Evolutionary conservation across 2,113 vertebrate genomes (phyloP).

Genomic region (Nymphicus hollandicus): DNA sequence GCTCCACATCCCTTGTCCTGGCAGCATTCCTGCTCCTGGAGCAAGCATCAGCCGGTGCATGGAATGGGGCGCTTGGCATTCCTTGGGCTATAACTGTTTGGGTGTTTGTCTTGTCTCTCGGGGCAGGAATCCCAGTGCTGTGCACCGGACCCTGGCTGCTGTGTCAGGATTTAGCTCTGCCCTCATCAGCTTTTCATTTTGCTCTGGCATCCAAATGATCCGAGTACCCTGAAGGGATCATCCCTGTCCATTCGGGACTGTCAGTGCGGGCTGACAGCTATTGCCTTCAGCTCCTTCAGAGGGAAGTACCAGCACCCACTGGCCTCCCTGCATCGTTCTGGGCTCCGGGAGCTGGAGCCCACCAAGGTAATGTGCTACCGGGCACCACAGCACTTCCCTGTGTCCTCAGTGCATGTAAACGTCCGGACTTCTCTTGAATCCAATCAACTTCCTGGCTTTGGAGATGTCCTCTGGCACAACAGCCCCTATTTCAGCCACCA

Average conservation of each 20-base stretch:
- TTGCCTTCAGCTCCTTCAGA: background rate
- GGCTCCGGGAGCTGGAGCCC: background rate
- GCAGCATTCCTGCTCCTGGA: background rate
- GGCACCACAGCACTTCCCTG: background rate
- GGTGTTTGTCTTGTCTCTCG: background rate
- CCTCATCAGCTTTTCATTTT: background rate
- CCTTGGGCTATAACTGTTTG: background rate
- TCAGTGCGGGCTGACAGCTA: background rate
- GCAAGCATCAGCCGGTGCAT: background rate
- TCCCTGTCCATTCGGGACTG: rapidly evolving
- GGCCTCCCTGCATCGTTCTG: rapidly evolving
- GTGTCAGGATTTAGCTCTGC: background rate
- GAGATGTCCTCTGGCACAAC: background rate
- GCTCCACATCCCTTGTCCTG: background rate
- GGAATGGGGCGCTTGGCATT: background rate
- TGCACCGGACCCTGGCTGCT: rapidly evolving
- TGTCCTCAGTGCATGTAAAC: background rate
- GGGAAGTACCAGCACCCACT: background rate
- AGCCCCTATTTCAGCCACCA: rapidly evolving
- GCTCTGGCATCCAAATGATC: background rate
- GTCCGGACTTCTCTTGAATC: background rate
- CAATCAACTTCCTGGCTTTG: background rate
- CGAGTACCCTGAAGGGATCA: rapidly evolving
- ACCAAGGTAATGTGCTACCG: rapidly evolving
- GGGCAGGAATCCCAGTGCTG: background rate